Conservation (phyloP, 2,888 invertebrate species). For the Nymphalis c-album region DNA sequence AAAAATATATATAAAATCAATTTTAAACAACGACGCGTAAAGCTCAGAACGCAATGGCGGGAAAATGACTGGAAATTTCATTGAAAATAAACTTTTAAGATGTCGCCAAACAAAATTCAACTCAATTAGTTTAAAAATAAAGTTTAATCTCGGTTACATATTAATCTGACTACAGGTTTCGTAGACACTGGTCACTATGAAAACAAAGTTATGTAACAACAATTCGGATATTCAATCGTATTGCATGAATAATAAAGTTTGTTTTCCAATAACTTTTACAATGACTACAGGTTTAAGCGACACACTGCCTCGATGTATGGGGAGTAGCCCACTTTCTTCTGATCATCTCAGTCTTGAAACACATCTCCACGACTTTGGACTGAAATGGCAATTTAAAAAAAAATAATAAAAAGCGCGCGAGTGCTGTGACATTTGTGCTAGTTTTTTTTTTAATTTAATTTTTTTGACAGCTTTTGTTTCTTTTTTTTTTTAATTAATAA, state of each 20-base stretch:
- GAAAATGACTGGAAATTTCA: constrained; percentile 16
- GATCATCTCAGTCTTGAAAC: constrained; percentile 38
- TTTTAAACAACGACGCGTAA: constrained; percentile 13
- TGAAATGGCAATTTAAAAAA: constrained; percentile 26
- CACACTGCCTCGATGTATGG: constrained; percentile 44
- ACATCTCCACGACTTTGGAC: constrained; percentile 34
- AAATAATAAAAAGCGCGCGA: constrained; percentile 24
- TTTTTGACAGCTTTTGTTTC: constrained; percentile 20
- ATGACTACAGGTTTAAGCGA: constrained; percentile 17
- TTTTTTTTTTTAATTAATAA: constrained; percentile 18
- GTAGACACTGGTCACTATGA: constrained; percentile 8
- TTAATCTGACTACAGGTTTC: background rate
- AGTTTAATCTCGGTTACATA: background rate
- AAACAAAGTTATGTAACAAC: constrained; percentile 1
- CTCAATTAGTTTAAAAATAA: background rate
- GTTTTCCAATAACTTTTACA: background rate
- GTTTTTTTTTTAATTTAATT: constrained; percentile 13
- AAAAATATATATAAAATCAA: constrained; percentile 13
- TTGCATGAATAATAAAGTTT: background rate
- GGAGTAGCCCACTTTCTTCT: constrained; percentile 64
- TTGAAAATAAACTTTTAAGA: constrained; percentile 16
- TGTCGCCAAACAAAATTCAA: background rate
- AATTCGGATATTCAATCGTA: background rate
- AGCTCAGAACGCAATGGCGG: constrained; percentile 8
- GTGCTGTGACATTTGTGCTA: constrained; percentile 27